Evolutionary conservation across 2,888 invertebrate species (phyloP).

Genomic region (Conchocele bisecta): DNA sequence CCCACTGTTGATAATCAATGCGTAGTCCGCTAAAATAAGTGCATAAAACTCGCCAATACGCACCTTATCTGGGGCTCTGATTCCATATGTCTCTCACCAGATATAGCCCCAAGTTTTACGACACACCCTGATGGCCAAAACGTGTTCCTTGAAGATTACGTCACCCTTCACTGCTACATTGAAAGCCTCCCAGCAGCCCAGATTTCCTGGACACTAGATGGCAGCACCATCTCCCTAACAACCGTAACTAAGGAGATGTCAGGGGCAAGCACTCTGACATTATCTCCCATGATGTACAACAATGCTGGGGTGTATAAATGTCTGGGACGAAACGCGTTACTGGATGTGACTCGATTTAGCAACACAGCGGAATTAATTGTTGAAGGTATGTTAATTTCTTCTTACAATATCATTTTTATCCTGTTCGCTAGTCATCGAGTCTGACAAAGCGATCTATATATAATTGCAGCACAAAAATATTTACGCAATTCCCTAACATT

Average conservation of each 20-base stretch:
- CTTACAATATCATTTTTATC: neutral
- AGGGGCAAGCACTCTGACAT: conserved; percentile 43
- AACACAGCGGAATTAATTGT: conserved; percentile 31
- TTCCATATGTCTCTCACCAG: conserved; percentile 13
- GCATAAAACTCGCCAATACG: no score
- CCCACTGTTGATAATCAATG: no score
- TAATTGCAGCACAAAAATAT: no score
- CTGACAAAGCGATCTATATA: no score
- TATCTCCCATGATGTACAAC: conserved; percentile 47
- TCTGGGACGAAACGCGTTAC: conserved; percentile 41
- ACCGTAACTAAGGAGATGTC: conserved; percentile 1
- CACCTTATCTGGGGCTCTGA: no score
- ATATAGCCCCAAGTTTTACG: conserved; percentile 33
- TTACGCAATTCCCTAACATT: no score
- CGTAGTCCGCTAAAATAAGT: no score
- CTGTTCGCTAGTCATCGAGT: no score
- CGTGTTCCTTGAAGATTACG: conserved; percentile 31
- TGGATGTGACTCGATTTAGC: conserved; percentile 39
- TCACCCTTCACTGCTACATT: conserved; percentile 39
- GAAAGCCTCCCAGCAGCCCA: conserved; percentile 45
- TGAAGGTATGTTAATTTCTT: conserved; percentile 28
- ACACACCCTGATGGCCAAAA: conserved; percentile 26
- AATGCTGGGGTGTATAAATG: conserved; percentile 51
- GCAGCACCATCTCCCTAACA: conserved; percentile 23
- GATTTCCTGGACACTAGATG: conserved; percentile 43